phyloP scores from a whole-genome alignment of 2,888 invertebrate genomes.

The Antitype chi region DNA sequence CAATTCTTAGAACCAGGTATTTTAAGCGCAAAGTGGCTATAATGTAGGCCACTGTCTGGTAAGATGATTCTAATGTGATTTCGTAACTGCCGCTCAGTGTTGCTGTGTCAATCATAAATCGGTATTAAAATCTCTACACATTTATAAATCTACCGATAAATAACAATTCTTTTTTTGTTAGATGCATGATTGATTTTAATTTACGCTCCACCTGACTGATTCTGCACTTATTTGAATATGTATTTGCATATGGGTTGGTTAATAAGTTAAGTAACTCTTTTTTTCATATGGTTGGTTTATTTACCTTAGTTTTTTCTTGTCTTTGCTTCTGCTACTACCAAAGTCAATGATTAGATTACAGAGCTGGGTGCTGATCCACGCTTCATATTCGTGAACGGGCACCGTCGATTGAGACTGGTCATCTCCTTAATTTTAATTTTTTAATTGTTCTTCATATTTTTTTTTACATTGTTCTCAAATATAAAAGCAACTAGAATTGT shows the following conservation, averaged over 20 bases:
- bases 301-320: neutral
- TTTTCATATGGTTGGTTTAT: neutral
- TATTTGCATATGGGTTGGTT: neutral
- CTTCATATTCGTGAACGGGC: no score
- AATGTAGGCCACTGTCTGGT: neutral
- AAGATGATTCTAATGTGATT: constrained; percentile 17
- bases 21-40: constrained; percentile 15
- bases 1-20: constrained; percentile 4
- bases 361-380: no score
- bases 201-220: constrained; percentile 25
- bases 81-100: constrained; percentile 15
- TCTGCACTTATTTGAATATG: constrained; percentile 28
- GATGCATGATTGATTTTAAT: constrained; percentile 58
- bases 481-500: no score
- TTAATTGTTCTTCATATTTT: no score
- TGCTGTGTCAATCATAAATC: constrained; percentile 1
- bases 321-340: neutral
- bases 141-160: constrained; percentile 1
- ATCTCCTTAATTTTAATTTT: no score
- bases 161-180: constrained; percentile 33
- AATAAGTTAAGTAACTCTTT: neutral
- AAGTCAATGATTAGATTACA: neutral
- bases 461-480: no score
- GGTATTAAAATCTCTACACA: neutral
- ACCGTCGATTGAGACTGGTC: no score